Conservation (phyloP, 2,888 invertebrate species). For the Sinhomidia bicolor region DNA sequence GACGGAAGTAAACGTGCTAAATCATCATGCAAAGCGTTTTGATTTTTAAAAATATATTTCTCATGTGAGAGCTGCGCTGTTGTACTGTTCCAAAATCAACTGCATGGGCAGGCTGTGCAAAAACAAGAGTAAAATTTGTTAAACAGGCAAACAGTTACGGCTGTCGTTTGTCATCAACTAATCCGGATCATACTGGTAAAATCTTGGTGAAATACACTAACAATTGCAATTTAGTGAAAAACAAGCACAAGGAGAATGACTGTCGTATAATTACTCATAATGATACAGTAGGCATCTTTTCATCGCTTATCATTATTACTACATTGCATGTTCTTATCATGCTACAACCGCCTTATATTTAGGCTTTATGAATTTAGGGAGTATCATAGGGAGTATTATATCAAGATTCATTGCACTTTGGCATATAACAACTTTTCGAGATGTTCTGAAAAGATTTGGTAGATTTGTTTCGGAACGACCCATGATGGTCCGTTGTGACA, state of each 20-base stretch:
- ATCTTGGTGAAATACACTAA: not conserved
- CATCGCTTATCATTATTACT: no score
- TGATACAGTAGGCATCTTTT: no score
- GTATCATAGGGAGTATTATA: no score
- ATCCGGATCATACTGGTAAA: conserved; percentile 21
- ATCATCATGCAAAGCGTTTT: conserved; percentile 29
- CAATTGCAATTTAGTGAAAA: conserved; percentile 1
- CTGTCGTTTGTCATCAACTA: conserved; percentile 2
- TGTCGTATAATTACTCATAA: no score
- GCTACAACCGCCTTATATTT: no score
- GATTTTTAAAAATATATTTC: no score
- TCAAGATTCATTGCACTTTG: conserved; percentile 45
- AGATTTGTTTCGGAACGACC: conserved; percentile 3
- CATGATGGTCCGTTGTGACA: not conserved
- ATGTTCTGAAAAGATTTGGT: conserved; percentile 17
- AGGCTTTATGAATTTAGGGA: no score
- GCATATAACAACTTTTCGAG: conserved; percentile 24
- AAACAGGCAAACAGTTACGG: not conserved
- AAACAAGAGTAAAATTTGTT: not conserved
- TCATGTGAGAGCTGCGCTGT: conserved; percentile 7
- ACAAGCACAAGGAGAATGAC: conserved; percentile 15
- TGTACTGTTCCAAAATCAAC: conserved; percentile 30
- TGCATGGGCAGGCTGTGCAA: not conserved
- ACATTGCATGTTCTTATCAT: no score
- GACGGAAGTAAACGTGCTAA: conserved; percentile 28